Percentiles rank a stretch among this genome's conserved stretches.
These are phyloP conservation scores for Drosophila serrata DNA, from an alignment of 1,140 invertebrate species.

Conservation along the genomic window DNA sequence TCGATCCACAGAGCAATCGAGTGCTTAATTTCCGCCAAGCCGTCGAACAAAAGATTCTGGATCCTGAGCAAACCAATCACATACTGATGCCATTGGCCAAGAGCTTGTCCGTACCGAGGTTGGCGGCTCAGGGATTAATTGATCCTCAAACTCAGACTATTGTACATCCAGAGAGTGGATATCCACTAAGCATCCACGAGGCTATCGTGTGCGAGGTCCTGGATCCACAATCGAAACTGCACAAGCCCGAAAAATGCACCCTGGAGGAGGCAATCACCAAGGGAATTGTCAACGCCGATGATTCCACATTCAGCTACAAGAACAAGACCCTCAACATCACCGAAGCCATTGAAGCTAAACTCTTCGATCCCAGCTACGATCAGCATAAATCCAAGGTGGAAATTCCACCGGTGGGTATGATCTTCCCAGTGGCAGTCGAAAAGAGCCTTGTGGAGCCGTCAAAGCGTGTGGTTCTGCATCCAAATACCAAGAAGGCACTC, in stretches of 20 bases:
- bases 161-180: constrained; percentile 95
- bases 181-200: constrained; percentile 90
- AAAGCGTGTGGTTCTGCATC: constrained; percentile 90
- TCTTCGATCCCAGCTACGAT: constrained; percentile 87
- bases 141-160: constrained; percentile 92
- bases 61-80: constrained; percentile 91
- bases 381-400: constrained; percentile 69
- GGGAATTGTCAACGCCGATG: constrained; percentile 91
- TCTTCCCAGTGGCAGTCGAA: constrained; percentile 90
- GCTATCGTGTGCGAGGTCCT: constrained; percentile 95
- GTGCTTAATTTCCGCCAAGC: constrained; percentile 93
- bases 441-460: constrained; percentile 89
- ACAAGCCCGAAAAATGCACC: constrained; percentile 88
- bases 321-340: constrained; percentile 89
- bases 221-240: constrained; percentile 90
- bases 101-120: constrained; percentile 92
- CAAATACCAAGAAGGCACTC: constrained; percentile 90
- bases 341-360: constrained; percentile 89
- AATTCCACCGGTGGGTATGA: constrained; percentile 86
- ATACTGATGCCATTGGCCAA: constrained; percentile 92
- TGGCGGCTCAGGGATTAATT: constrained; percentile 93
- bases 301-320: constrained; percentile 89
- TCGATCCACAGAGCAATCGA: constrained; percentile 93
- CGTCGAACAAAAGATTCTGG: constrained; percentile 93
- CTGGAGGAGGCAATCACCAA: constrained; percentile 92